Evolutionary conservation across 1,140 invertebrate genomes (phyloP), one percentile per base, ranked within the genome.

Genomic region (Bradynema listronoti): DNA sequence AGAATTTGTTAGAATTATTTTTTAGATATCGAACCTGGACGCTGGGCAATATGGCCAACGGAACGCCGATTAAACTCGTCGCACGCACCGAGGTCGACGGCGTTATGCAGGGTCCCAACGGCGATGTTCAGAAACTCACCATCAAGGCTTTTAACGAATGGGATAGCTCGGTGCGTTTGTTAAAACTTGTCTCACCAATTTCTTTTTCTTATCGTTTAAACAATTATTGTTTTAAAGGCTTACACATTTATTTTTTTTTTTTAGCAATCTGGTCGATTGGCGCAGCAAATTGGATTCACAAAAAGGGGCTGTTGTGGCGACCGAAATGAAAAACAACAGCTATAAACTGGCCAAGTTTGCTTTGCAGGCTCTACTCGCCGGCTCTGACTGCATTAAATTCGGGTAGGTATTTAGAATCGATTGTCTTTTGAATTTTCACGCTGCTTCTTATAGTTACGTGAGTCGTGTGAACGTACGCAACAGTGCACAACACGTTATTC

Each of bases 281-380:
- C 84, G 94, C 34, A 90, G 92, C 75, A 95, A 96, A 72, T 79
- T 99, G 29, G 94, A 98, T 79, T 89, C 87, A 0, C 94, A 98
- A 81, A 84, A 92, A 59, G 94, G 93, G 67, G 93, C 94, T 43
- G 93, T 99, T 25, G 81, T 98, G n/a, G 94, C 94, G 29, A 96
- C 96, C 75, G 94, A 98, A 80, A 80, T 99, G 60, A 85, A 95
- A 69, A 98, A 98, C 79, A 99, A 99, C 81, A 90, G 91, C 5
- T 95, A 91, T 82, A 98, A 98, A 80, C 82, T 98, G 52, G 91
- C 93, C 47, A 97, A 97, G 79, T 98, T 94, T 94, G 98, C 94
- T 0, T 89, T 95, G 1, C 90, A 94, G 64, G 90, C 94, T 24
- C 80, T 98, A 14, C 81, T 99, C 4, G 91, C 92, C 52, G 91